Conservation (phyloP, 2,113 vertebrate genomes). For the Corythornis cristatus region DNA sequence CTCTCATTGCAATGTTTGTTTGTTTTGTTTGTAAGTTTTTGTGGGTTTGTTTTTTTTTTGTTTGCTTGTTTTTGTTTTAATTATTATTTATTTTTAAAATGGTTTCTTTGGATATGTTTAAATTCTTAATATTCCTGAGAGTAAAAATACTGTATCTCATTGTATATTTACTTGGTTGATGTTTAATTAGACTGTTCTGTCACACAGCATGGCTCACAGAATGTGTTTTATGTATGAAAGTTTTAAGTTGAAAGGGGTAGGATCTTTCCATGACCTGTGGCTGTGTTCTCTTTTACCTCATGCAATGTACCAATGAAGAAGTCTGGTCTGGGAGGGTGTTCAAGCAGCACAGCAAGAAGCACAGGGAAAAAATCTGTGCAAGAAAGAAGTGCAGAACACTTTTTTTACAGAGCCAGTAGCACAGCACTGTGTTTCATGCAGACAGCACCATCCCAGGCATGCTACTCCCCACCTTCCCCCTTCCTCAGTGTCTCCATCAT, state of each 20-base stretch:
- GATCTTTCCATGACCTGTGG: neutral
- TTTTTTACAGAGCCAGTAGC: neutral
- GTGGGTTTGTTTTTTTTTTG: no score
- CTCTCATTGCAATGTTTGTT: neutral
- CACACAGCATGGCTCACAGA: neutral
- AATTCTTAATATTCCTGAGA: neutral
- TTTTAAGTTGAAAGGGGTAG: neutral
- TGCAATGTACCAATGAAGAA: rapidly evolving
- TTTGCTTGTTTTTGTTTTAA: no score
- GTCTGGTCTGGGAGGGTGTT: neutral
- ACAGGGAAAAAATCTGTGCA: neutral
- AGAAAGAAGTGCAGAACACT: neutral
- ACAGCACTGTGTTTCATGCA: neutral
- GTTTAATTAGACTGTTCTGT: neutral
- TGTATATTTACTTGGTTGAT: neutral
- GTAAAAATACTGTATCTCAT: neutral
- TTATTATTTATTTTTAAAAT: neutral
- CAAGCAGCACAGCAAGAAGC: neutral
- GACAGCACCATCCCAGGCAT: neutral
- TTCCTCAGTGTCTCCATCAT: neutral
- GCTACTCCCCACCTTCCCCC: neutral
- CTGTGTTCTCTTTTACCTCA: neutral
- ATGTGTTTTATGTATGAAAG: neutral
- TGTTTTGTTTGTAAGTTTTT: no score
- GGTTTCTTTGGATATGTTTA: neutral